phyloP scores from a whole-genome alignment of 2,797 vertebrate species.

The Macropodus opercularis region DNA sequence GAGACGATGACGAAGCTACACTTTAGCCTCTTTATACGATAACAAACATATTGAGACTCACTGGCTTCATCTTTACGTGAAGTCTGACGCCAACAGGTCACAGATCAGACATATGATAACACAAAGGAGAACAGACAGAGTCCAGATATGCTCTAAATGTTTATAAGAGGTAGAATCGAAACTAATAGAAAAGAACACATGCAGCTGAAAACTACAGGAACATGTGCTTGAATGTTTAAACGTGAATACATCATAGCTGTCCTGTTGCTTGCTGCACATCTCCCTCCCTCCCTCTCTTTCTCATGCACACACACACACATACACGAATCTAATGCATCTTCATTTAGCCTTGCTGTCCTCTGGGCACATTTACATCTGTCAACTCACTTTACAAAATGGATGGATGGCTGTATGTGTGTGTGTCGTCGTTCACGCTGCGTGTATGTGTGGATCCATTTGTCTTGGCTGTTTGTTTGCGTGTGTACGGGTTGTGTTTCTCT shows the following conservation, averaged over 20 bases:
- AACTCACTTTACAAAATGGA: constrained; percentile 70
- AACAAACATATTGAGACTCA: no score
- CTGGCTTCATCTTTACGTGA: background rate
- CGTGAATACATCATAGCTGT: constrained; percentile 63
- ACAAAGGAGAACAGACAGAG: background rate
- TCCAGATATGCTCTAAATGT: constrained; percentile 6
- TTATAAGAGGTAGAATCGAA: constrained; percentile 5
- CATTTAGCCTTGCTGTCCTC: constrained; percentile 77
- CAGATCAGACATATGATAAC: background rate
- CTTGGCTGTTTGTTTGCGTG: constrained; percentile 14
- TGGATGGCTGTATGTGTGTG: constrained; percentile 56
- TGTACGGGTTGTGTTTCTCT: constrained; percentile 30
- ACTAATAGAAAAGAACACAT: background rate
- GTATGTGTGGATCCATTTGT: constrained; percentile 46
- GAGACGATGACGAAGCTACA: no score
- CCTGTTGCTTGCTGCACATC: constrained; percentile 34
- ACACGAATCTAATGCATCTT: constrained; percentile 73
- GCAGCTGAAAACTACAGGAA: constrained; percentile 30
- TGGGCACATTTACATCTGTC: constrained; percentile 81
- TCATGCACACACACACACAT: constrained; percentile 26
- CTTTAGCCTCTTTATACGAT: no score
- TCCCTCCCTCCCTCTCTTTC: constrained; percentile 6
- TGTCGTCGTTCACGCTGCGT: constrained; percentile 32
- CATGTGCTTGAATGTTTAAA: constrained; percentile 53
- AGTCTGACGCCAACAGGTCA: background rate